Evolutionary conservation across 2,113 vertebrate species (phyloP), one percentile per base, ranked within the genome.

Genomic region (Clupea harengus): DNA sequence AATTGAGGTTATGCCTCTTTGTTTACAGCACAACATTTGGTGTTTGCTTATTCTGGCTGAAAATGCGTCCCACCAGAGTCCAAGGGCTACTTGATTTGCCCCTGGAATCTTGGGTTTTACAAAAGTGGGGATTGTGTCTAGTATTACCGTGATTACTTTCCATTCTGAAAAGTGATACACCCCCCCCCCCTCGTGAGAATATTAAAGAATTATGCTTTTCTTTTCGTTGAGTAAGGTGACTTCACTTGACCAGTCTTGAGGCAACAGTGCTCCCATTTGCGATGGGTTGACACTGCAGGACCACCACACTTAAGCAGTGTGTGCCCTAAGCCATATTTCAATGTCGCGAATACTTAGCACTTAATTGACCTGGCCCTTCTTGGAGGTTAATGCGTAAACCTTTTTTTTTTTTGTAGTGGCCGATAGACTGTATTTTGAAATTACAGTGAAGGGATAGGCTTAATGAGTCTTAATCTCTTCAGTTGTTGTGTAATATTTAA

Each of bases 321-420:
- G 72, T 88, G 87, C 86, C 75, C 82, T 50, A 60, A 91, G 89
- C 83, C 84, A 87, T 87, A 84, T 82, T 49, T 80, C 54, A 52
- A 50, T 39, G 67, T 25, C 25, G 45, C 82, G 39, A 85, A 81
- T 13, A 47, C 46, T 72, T 72, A 72, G 64, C 64, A 45, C 50
- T 60, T 45, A 0, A 60, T 83, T 83, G 10, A 45, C 57, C 81
- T n/a, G n/a, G 54, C 18, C 22, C 54, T 20, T 60, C 22, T 60
- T 22, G 54, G 18, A 20, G 20, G 18, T 32, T 28, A 82, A 45
- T 28, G 82, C 28, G 45, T 25, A 39, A 32, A 13, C 46, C 4
- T 22, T 47, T 45, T 25, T 82, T 39, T 25, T 82, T 32, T 25
- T 82, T 32, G 64, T 60, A 60, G 54, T 60, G 54, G 54, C 54